Conservation (phyloP, 2,113 vertebrate species). For the Hoplias malabaricus region DNA sequence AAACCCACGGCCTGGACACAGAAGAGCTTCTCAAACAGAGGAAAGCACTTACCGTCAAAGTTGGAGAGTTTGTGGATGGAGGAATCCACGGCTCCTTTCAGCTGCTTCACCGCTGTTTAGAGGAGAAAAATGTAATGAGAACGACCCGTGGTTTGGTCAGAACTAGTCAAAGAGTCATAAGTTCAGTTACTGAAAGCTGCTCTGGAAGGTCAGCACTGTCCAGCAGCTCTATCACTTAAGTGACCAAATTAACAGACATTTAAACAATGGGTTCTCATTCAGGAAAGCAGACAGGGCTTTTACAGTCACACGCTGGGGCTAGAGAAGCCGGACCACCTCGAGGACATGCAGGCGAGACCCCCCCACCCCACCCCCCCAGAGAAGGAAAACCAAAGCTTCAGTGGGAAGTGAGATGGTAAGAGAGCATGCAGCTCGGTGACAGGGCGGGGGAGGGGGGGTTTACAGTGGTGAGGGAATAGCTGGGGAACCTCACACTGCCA, state of each 20-base stretch:
- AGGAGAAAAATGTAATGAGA: conserved; percentile 1
- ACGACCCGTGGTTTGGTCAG: not conserved
- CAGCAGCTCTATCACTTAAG: not conserved
- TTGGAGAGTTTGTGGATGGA: conserved; percentile 74
- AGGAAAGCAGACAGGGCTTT: not conserved
- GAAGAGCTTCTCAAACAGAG: too few species aligned
- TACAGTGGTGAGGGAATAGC: not conserved
- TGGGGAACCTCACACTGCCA: too few species aligned
- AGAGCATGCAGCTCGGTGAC: conserved; percentile 49
- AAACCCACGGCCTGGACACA: too few species aligned
- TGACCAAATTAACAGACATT: not conserved
- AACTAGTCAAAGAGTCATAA: not conserved
- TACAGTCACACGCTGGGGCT: conserved; percentile 11
- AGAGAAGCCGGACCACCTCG: conserved; percentile 4
- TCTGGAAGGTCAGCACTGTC: not conserved
- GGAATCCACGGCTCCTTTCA: conserved; percentile 75
- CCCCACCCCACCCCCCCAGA: conserved; percentile 5
- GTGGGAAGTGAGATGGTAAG: conserved; percentile 20
- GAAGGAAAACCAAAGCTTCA: conserved; percentile 24
- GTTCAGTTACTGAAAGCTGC: too few species aligned
- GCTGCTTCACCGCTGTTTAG: conserved; percentile 72
- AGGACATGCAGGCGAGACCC: conserved; percentile 24
- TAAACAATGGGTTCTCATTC: not conserved
- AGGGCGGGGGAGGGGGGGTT: not conserved
- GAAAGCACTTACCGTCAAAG: conserved; percentile 71